phyloP scores from a whole-genome alignment of 2,888 invertebrate genomes.

The Drosophila kambysellisi region DNA sequence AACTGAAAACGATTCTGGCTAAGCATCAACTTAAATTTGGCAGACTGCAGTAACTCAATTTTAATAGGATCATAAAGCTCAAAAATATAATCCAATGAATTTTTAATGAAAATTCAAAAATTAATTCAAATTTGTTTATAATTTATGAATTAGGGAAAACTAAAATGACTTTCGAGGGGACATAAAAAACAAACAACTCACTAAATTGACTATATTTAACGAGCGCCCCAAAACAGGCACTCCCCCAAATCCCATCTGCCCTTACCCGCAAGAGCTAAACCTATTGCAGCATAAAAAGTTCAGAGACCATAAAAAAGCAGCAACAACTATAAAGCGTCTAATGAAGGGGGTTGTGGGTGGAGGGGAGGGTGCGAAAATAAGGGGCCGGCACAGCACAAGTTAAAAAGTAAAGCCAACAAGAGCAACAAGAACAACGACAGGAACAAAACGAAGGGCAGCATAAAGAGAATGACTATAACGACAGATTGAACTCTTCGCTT shows the following conservation, averaged over 20 bases:
- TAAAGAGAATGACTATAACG: conserved; percentile 59
- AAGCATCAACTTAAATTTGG: conserved; percentile 1
- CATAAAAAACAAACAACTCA: conserved; percentile 42
- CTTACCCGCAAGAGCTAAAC: conserved; percentile 39
- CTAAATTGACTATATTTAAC: conserved; percentile 59
- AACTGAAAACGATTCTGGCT: not conserved
- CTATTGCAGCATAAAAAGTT: conserved; percentile 71
- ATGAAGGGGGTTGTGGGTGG: conserved; percentile 32
- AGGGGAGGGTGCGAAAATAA: not conserved
- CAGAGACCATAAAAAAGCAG: conserved; percentile 62
- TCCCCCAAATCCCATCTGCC: not conserved
- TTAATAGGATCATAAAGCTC: conserved; percentile 24
- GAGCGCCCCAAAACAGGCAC: conserved; percentile 21
- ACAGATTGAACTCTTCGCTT: conserved; percentile 81
- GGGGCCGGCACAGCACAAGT: conserved; percentile 37
- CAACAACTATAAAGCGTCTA: conserved; percentile 56
- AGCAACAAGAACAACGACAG: conserved; percentile 16
- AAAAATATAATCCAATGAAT: conserved; percentile 40
- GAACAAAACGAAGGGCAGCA: not conserved
- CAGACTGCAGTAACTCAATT: conserved; percentile 2
- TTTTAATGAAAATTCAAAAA: conserved; percentile 48
- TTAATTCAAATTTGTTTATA: conserved; percentile 52
- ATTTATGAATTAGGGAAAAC: conserved; percentile 40
- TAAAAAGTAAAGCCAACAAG: conserved; percentile 51
- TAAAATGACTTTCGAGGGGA: conserved; percentile 58